Percentiles rank a stretch among this genome's conserved stretches.
Evolutionary conservation across 1,140 invertebrate species (phyloP).

Genomic region (Eupristina koningsbergeri): DNA sequence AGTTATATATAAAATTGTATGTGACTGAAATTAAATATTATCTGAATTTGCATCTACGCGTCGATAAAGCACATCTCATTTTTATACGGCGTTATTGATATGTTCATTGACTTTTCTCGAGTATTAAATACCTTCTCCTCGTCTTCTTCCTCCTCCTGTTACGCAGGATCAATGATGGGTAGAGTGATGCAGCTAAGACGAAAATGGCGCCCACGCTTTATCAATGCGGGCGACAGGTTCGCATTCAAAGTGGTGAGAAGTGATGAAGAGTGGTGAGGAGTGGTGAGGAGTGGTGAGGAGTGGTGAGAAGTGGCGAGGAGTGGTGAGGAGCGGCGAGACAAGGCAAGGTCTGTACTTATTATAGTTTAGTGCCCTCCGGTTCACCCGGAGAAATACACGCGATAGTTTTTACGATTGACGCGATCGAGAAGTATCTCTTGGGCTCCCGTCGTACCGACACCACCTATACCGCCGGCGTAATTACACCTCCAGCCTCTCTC

Average conservation of each 20-base stretch:
- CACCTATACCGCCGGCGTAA: neutral
- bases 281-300: too few species aligned
- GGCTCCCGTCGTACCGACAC: neutral
- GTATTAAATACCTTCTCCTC: neutral
- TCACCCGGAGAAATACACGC: neutral
- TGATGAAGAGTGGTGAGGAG: too few species aligned
- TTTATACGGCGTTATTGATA: neutral
- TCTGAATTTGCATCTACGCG: neutral
- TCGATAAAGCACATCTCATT: neutral
- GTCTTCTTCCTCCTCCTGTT: neutral
- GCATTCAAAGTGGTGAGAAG: neutral
- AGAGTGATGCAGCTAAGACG: neutral
- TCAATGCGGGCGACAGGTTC: neutral
- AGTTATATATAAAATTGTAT: conserved; percentile 1
- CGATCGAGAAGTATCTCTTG: conserved; percentile 16
- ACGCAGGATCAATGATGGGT: neutral
- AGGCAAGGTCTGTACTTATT: neutral
- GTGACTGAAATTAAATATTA: neutral
- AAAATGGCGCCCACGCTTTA: neutral
- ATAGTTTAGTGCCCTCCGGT: neutral
- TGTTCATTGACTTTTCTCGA: conserved; percentile 1
- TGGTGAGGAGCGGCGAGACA: too few species aligned
- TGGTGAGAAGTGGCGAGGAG: too few species aligned
- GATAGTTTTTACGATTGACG: conserved; percentile 26
- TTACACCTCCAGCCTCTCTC: neutral